Evolutionary conservation across 2,797 vertebrate genomes (phyloP), one percentile per base, ranked within the genome.

Genomic region (Tympanoctomys barrerae): DNA sequence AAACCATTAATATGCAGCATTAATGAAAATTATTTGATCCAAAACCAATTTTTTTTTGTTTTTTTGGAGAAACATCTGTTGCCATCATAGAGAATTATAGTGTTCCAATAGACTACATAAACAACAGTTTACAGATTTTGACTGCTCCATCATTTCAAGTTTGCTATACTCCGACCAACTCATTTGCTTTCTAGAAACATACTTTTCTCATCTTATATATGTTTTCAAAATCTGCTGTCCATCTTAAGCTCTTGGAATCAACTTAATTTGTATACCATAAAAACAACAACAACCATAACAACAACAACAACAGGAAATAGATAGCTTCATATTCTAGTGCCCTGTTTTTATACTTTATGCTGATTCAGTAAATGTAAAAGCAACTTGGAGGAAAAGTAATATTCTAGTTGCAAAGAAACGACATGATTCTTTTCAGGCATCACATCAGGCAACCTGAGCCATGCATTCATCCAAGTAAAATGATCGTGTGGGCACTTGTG

Each of bases 21-120:
- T 94, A 92, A 95, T 89, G 86, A 96, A 95, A 89, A 59, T 90
- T 94, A 93, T 73, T 96, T 95, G 85, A 97, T 96, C 78, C 52
- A 84, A 82, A 88, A 92, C 87, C 52, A 36, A 26, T 57, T 81
- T 85, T 77, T 26, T 42, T 42, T 42, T 4, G 39, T 81, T 85
- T 77, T 89, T 96, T 61, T 46, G 52, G 62, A 77, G 66, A 89
- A 91, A 92, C 86, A 92, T 96, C 73, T 96, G 59, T 95, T 96
- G 42, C 49, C 61, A 59, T 96, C 90, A 93, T 39, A 89, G 89
- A 62, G 83, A 94, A 96, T 90, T 95, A 64, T 4, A 68, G 24
- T 93, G 22, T 93, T 91, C 46, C 4, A 77, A 33, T 26, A 94
- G 79, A 91, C 31, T 88, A 86, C 14, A 73, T n/a, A 94, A 70